A percentile compares a stretch with the other conserved stretches of the same genome.
These are phyloP conservation scores for Synanthedon vespiformis DNA, from an alignment of 2,888 invertebrate species.

Conservation along the genomic window DNA sequence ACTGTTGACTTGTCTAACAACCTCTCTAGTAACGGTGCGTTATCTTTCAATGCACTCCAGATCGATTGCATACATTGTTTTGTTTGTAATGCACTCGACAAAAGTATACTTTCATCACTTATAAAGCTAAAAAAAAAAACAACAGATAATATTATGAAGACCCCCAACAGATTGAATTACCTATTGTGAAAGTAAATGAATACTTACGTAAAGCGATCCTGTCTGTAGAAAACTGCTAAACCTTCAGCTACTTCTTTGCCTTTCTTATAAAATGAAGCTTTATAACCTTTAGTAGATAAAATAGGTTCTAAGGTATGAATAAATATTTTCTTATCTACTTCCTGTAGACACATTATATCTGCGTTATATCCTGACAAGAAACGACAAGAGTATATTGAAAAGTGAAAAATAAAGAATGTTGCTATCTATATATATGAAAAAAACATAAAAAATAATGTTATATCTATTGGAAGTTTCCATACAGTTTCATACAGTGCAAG, in stretches of 20 bases:
- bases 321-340: conserved; percentile 88
- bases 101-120: conserved; percentile 62
- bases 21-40: conserved; percentile 68
- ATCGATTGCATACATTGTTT: conserved; percentile 65
- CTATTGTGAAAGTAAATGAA: not conserved
- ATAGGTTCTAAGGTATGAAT: conserved; percentile 73
- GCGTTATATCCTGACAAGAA: conserved; percentile 81
- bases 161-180: not conserved
- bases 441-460: not conserved
- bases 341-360: conserved; percentile 92
- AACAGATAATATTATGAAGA: not conserved
- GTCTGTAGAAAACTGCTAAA: conserved; percentile 80
- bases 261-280: conserved; percentile 77
- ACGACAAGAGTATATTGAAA: no score
- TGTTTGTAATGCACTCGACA: conserved; percentile 71
- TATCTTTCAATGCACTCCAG: conserved; percentile 72
- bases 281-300: conserved; percentile 65
- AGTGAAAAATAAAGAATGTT: conserved; percentile 1
- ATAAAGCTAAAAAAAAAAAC: conserved; percentile 47
- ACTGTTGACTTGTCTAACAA: conserved; percentile 76
- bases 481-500: not conserved
- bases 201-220: conserved; percentile 74
- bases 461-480: not conserved
- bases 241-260: conserved; percentile 84
- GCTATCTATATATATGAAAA: not conserved